A percentile compares a stretch with the other conserved stretches of the same genome.
phyloP scores from a whole-genome alignment of 1,140 invertebrate species.

The Drosophila miranda region DNA sequence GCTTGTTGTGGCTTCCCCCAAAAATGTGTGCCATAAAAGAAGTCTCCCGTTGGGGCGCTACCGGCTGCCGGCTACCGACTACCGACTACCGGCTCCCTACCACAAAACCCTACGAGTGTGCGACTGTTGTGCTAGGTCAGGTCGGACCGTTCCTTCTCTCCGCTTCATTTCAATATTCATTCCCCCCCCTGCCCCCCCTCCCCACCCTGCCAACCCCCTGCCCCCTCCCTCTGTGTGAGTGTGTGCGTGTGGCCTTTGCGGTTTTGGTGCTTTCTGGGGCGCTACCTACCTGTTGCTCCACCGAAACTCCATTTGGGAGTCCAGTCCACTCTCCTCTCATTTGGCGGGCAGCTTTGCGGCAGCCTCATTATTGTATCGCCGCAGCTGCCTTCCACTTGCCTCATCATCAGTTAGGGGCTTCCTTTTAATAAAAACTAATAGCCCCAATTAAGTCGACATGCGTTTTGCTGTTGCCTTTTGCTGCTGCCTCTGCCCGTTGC shows the following conservation, averaged over 20 bases:
- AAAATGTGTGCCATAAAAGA: conserved; percentile 48
- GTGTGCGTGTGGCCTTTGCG: conserved; percentile 72
- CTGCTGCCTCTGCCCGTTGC: conserved; percentile 18
- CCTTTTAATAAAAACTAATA: conserved; percentile 67
- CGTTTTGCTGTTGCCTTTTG: conserved; percentile 35
- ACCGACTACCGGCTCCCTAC: conserved; percentile 53
- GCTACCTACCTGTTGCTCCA: conserved; percentile 66
- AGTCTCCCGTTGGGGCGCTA: conserved; percentile 38
- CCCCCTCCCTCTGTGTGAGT: conserved; percentile 39
- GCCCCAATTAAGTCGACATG: conserved; percentile 74
- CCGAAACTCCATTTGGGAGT: not conserved
- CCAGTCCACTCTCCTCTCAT: not conserved
- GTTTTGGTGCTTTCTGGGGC: conserved; percentile 34
- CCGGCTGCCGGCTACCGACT: conserved; percentile 22
- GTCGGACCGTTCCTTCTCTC: conserved; percentile 6
- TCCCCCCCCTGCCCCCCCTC: too few species aligned
- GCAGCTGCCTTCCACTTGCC: conserved; percentile 62
- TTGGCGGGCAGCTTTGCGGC: conserved; percentile 28
- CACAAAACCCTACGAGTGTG: conserved; percentile 52
- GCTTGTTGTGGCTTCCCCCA: conserved; percentile 25
- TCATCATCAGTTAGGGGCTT: conserved; percentile 24
- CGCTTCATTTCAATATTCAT: conserved; percentile 7
- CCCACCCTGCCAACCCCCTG: too few species aligned
- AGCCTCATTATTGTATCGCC: conserved; percentile 59
- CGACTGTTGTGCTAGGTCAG: conserved; percentile 71